phyloP scores from a whole-genome alignment of 2,113 vertebrate genomes.

The Sapayoa aenigma region DNA sequence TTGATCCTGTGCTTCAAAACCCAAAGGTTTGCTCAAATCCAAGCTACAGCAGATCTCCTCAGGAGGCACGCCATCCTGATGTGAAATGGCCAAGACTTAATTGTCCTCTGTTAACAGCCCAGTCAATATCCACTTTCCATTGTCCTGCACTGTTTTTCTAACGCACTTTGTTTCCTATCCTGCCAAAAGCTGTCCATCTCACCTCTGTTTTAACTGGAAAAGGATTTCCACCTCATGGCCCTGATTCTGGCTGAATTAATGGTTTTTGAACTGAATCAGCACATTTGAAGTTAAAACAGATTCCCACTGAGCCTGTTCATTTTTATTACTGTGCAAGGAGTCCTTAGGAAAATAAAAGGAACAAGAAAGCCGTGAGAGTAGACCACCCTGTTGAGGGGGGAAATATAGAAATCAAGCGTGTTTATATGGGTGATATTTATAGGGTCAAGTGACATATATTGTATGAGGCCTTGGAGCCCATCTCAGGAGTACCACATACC shows the following conservation, averaged over 20 bases:
- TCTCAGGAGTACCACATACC: not conserved
- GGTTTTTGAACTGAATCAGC: conserved; percentile 63
- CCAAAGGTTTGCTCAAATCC: not conserved
- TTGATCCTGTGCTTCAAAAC: not conserved
- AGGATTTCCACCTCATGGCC: conserved; percentile 51
- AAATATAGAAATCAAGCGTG: conserved; percentile 22
- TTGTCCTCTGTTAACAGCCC: not conserved
- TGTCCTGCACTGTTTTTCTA: not conserved
- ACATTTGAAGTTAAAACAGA: conserved; percentile 66
- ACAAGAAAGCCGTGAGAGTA: conserved; percentile 39
- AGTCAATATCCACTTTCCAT: not conserved
- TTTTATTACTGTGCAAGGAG: conserved; percentile 65
- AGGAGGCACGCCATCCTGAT: not conserved
- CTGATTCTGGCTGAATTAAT: conserved; percentile 55
- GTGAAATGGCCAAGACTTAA: not conserved
- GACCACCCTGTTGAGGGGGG: conserved; percentile 55
- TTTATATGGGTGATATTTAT: conserved; percentile 41
- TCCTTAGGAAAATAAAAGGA: conserved; percentile 65
- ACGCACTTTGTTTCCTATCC: not conserved
- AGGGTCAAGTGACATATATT: conserved; percentile 33
- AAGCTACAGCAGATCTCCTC: not conserved
- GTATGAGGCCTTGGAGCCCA: not conserved
- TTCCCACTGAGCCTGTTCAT: conserved; percentile 61
- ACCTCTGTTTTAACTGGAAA: conserved; percentile 64
- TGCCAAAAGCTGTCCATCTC: conserved; percentile 43